Evolutionary conservation across 2,888 invertebrate genomes (phyloP).

Genomic region (Drosophila leonis): DNA sequence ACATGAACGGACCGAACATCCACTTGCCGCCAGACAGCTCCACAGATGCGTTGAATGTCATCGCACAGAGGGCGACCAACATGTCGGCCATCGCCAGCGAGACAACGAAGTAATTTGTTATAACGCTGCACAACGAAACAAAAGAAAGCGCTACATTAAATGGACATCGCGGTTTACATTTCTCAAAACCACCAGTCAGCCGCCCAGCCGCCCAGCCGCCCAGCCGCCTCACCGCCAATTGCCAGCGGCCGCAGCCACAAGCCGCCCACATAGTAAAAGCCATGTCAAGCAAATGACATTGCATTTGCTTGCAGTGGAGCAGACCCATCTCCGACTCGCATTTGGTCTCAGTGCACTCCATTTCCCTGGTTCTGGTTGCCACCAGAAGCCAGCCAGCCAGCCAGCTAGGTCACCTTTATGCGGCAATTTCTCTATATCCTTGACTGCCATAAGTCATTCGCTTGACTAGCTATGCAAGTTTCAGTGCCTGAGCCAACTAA

Average conservation of each 20-base stretch:
- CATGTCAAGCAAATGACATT: constrained; percentile 53
- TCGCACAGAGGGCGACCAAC: constrained; percentile 96
- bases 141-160: constrained; percentile 41
- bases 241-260: constrained; percentile 1
- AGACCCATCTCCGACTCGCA: not conserved
- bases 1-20: constrained; percentile 96
- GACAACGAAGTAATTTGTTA: constrained; percentile 98
- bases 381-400: constrained; percentile 3
- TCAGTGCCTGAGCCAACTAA: constrained; percentile 10
- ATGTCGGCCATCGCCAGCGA: constrained; percentile 97
- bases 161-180: constrained; percentile 31
- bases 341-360: constrained; percentile 35
- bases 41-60: constrained; percentile 97
- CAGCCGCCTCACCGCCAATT: not conserved
- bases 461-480: constrained; percentile 47
- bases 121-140: constrained; percentile 87
- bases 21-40: constrained; percentile 93
- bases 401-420: constrained; percentile 44
- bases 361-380: constrained; percentile 28
- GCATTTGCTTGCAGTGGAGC: constrained; percentile 44
- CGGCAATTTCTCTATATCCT: constrained; percentile 63
- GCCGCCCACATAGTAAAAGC: constrained; percentile 32
- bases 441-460: constrained; percentile 66
- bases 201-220: not conserved
- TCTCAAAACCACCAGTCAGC: constrained; percentile 10